Evolutionary conservation across 2,113 vertebrate species (phyloP).

Genomic region (Parus major): DNA sequence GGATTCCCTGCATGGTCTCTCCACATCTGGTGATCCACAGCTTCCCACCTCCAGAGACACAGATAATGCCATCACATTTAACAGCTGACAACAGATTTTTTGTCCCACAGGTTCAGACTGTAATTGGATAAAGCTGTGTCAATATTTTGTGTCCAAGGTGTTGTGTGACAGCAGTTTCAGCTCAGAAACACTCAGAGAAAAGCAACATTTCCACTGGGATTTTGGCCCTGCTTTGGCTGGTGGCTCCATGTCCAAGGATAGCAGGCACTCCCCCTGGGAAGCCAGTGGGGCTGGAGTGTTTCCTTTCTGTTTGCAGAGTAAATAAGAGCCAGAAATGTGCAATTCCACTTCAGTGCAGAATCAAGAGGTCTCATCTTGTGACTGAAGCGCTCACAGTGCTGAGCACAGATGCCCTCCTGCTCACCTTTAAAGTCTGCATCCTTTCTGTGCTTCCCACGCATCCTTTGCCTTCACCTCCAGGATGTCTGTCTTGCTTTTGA

Average conservation of each 20-base stretch:
- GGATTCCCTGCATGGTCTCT: neutral
- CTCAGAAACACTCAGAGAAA: neutral
- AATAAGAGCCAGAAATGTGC: constrained; percentile 1
- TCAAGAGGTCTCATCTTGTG: constrained; percentile 30
- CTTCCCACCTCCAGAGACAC: neutral
- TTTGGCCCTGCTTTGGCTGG: neutral
- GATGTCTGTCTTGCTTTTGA: constrained; percentile 59
- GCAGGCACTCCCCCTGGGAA: neutral
- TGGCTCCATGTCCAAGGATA: neutral
- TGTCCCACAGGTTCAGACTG: neutral
- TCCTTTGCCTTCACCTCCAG: constrained; percentile 61
- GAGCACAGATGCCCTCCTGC: constrained; percentile 35
- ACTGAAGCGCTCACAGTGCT: neutral
- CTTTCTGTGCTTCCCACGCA: constrained; percentile 34
- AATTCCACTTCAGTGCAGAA: constrained; percentile 1
- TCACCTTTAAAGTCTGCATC: constrained; percentile 51
- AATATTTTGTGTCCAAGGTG: neutral
- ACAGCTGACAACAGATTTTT: neutral
- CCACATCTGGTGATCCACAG: constrained; percentile 5
- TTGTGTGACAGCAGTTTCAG: neutral
- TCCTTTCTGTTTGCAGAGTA: constrained; percentile 14
- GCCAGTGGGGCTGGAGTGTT: neutral
- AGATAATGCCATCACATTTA: constrained; percentile 34
- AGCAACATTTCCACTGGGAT: neutral
- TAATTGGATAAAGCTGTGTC: constrained; percentile 25